Base-by-base conservation (phyloP, 2,888 invertebrate genomes). In the Acronicta leporina region DNA sequence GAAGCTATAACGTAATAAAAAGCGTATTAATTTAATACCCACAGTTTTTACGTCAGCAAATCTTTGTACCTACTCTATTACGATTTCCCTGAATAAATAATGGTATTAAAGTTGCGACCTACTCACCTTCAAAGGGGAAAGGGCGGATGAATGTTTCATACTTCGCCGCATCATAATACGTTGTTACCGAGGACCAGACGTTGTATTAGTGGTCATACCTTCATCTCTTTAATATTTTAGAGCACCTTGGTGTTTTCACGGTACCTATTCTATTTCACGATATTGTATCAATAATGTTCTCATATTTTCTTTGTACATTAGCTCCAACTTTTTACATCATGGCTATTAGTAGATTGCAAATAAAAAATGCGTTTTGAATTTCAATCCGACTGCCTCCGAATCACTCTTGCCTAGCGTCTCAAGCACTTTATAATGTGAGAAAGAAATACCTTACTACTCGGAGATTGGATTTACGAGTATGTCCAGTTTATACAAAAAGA, bases 11-110 rank as follows among this genome's bases (percentile, higher is more conserved):
- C 47, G 52, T 40, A 54, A 40, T n/a, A 63, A 16, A 33, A 42
- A 60, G 42, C 15, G 14, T 52, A 25, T 13, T 14, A 45, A 11
- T 33, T 27, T 44, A 43, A 53, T 25, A 15, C 30, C 15, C 9
- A 15, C 14, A 38, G 33, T 48, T 14, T 48, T 46, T 30, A 13
- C 20, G 20, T 42, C 40, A 43, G 35, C 51, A 1, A 49, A 38
- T 58, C 43, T 53, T 16, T 11, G 42, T 49, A 45, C n/a, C n/a
- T n/a, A n/a, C 38, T 42, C 13, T 54, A 25, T 41, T 38, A 60
- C 20, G 72, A 48, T 55, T 49, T 72, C 41, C 30, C 40, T 68
- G 45, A 61, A 67, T 72, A 55, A 66, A 55, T 66, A 53, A 67
- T 52, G 27, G 15, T 40, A 48, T 54, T 69, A 51, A 64, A 48